Evolutionary conservation across 1,140 invertebrate species (phyloP), one percentile per base, ranked within the genome.

Genomic region (Hydropsyche tenuis): DNA sequence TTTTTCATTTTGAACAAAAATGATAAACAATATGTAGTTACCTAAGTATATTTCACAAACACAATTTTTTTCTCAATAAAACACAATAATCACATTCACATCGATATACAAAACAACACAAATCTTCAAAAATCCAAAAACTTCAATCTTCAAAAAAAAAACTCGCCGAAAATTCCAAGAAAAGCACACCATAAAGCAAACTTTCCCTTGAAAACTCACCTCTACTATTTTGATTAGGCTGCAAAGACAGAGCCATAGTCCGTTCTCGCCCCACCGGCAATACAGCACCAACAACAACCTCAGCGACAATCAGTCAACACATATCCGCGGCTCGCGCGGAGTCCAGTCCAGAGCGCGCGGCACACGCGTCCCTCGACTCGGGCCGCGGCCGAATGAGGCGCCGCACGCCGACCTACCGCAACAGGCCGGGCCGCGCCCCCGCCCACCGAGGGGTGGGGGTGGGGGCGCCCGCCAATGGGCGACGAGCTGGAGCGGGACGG

Each of bases 331-430:
- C n/a, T n/a, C n/a, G n/a, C n/a, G n/a, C n/a, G n/a, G n/a, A n/a
- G n/a, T n/a, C n/a, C n/a, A n/a, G n/a, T n/a, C n/a, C n/a, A n/a
- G n/a, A n/a, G n/a, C n/a, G n/a, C n/a, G n/a, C n/a, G n/a, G n/a
- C n/a, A n/a, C n/a, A n/a, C n/a, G n/a, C n/a, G n/a, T n/a, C n/a
- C n/a, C n/a, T n/a, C n/a, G n/a, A n/a, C n/a, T n/a, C n/a, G n/a
- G 81, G 16, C 51, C 16, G 79, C 79, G 81, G 45, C 77, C 78
- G 79, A 83, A 80, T 83, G 81, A 76, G 73, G 60, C 77, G 80
- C 78, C 79, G 78, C 76, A 80, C 30, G 78, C 78, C 65, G 83
- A 85, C 84, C 84, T 85, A 84, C 84, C 84, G 84, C 84, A 85
- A 85, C 82, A 85, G 77, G 51, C 64, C 68, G 63, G 42, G 72